phyloP scores from a whole-genome alignment of 2,113 vertebrate genomes.

The Aptenodytes forsteri region DNA sequence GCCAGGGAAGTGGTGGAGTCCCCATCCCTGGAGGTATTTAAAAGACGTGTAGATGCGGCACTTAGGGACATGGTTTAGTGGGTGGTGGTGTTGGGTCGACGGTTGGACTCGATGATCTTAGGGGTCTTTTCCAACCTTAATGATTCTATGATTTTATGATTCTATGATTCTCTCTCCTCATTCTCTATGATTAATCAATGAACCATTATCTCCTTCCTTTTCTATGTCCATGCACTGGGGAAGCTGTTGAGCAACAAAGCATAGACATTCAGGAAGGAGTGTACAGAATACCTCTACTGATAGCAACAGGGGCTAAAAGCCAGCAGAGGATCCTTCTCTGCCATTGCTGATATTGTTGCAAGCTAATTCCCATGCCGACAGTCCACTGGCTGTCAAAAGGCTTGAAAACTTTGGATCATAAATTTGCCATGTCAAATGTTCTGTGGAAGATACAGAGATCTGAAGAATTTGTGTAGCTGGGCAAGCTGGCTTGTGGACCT shows the following conservation, averaged over 20 bases:
- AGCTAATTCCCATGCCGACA: not conserved
- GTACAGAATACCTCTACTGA: not conserved
- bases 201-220: not conserved
- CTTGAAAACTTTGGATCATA: not conserved
- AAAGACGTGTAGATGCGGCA: too few species aligned
- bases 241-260: not conserved
- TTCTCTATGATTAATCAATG: not conserved
- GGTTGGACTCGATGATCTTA: too few species aligned
- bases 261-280: not conserved
- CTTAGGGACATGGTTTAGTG: too few species aligned
- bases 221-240: not conserved
- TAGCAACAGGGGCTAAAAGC: not conserved
- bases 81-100: too few species aligned
- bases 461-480: not conserved
- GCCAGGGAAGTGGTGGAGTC: too few species aligned
- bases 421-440: not conserved
- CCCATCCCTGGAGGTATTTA: too few species aligned
- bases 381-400: not conserved
- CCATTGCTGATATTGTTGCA: not conserved
- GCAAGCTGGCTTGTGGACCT: not conserved
- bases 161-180: not conserved
- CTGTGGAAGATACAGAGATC: not conserved
- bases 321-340: not conserved
- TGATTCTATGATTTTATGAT: too few species aligned
- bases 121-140: too few species aligned